Percentiles rank a stretch among this genome's conserved stretches.
Evolutionary conservation across 2,113 vertebrate genomes (phyloP).

Genomic region (Osmerus eperlanus): DNA sequence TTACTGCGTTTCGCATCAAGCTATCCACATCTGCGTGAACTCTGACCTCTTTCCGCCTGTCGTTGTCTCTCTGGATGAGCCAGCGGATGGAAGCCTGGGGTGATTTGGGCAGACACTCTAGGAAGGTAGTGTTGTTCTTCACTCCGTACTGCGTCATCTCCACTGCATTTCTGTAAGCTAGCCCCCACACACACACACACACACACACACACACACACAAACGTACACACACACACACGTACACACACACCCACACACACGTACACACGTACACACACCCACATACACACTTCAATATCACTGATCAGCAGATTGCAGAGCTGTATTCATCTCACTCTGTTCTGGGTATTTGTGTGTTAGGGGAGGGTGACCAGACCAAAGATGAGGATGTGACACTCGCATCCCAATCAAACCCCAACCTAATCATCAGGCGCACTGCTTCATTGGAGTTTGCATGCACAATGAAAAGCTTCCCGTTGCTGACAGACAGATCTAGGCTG

Average conservation of each 20-base stretch:
- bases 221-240: no score
- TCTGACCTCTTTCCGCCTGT: slow-evolving; percentile 94
- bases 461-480: background rate
- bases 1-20: background rate
- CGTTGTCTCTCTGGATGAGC: slow-evolving; percentile 93
- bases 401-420: no score
- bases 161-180: slow-evolving; percentile 93
- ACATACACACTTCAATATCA: background rate
- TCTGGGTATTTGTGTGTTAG: no score
- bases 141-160: slow-evolving; percentile 93
- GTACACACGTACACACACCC: background rate
- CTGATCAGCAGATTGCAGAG: background rate
- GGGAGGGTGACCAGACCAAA: no score
- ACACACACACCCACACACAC: no score
- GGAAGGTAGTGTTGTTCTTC: slow-evolving; percentile 95
- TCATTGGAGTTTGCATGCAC: background rate
- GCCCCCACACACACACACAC: background rate
- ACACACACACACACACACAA: slow-evolving; percentile 12
- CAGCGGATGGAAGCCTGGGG: slow-evolving; percentile 93
- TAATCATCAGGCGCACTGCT: background rate
- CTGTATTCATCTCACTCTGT: no score
- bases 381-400: no score
- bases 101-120: slow-evolving; percentile 91
- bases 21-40: slow-evolving; percentile 4
- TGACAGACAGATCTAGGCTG: no score